Conservation (phyloP, 2,888 invertebrate genomes). For the Eupithecia dodoneata region DNA sequence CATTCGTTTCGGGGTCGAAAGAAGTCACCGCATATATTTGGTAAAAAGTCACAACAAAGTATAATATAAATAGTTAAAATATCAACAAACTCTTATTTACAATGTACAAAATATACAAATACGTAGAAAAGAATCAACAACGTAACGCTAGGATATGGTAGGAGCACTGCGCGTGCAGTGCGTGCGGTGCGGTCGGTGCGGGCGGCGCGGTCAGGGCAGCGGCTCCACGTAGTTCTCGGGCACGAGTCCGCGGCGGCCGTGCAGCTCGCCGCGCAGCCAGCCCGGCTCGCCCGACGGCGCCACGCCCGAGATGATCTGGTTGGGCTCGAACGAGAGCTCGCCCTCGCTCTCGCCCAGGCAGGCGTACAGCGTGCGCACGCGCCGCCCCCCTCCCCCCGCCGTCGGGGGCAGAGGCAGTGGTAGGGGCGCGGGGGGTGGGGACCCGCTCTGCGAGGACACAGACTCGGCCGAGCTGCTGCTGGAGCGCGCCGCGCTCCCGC, state of each 20-base stretch:
- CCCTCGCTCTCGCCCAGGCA: conserved; percentile 98
- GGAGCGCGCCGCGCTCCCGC: conserved; percentile 48
- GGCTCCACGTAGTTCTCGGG: conserved; percentile 98
- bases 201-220: conserved; percentile 83
- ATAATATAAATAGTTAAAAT: conserved; percentile 81
- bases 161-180: conserved; percentile 26
- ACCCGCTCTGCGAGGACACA: conserved; percentile 85
- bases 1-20: conserved; percentile 44
- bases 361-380: conserved; percentile 97
- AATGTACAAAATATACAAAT: conserved; percentile 80
- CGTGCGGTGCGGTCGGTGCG: background rate
- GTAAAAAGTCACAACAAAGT: conserved; percentile 82
- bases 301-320: conserved; percentile 99
- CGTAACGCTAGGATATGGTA: conserved; percentile 60
- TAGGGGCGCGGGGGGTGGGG: conserved; percentile 48
- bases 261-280: conserved; percentile 97
- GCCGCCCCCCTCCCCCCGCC: conserved; percentile 62
- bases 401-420: conserved; percentile 16
- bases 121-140: conserved; percentile 75
- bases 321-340: conserved; percentile 98
- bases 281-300: conserved; percentile 96
- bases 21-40: conserved; percentile 69
- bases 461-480: conserved; percentile 93
- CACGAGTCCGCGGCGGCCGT: conserved; percentile 96
- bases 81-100: conserved; percentile 81